Evolutionary conservation across 2,797 vertebrate species (phyloP), one percentile per base, ranked within the genome.

Genomic region (Cercopithecus petaurista): DNA sequence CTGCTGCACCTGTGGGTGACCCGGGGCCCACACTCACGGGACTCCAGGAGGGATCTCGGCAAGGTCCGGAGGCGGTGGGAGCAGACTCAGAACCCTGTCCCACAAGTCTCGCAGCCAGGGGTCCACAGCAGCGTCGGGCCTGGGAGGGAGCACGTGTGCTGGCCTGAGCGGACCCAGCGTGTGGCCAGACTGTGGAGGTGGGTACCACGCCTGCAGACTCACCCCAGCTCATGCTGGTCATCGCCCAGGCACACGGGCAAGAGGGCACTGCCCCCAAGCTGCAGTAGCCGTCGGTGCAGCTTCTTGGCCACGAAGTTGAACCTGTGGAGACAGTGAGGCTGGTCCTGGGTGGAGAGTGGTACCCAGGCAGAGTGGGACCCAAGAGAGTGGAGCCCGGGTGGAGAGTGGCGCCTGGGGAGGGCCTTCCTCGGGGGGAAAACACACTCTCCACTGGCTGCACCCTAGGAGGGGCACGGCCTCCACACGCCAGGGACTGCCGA

Each of bases 251-350:
- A 99, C 3, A 98, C 98, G 0, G 99, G 99, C 79, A 99, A 97
- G 75, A 99, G 97, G 2, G 99, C 94, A 6, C 50, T 98, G 93
- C 99, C 99, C 5, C 99, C 99, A 0, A 99, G 99, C 98, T 99
- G 99, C 41, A 98, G 93, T 5, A 99, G 98, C 6, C 99, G 99
- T 81, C 99, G 99, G 96, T 99, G 98, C 46, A 99, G 99, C 97
- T 99, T 99, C 99, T 99, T 99, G 0, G 99, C 99, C 80, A 99
- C 97, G 41, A 99, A 99, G 96, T 99, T 99, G 98, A 99, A 99
- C 98, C 99, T 99, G 48, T 0, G 17, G 72, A 75, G n/a, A 88
- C 83, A 59, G 96, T 4, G 30, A 59, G 15, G 14, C 12, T 1
- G 52, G 8, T 15, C 7, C 3, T 3, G 26, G 77, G 52, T 7